A percentile compares a stretch with the other conserved stretches of the same genome.
These are phyloP conservation scores for Pseudachorutes palmiensis DNA, from an alignment of 1,140 invertebrate species.

Conservation along the genomic window DNA sequence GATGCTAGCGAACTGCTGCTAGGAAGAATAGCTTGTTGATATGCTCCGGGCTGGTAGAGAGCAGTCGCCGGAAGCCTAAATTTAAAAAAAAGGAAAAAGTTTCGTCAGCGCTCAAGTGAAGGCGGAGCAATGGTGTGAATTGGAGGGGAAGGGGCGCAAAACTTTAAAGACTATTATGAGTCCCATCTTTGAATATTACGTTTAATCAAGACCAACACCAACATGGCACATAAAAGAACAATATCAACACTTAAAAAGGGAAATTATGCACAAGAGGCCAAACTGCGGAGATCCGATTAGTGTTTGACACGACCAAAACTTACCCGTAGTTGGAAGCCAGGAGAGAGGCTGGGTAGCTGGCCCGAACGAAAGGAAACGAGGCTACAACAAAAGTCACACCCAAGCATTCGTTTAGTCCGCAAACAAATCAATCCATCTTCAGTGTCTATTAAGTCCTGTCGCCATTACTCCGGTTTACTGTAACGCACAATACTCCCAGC, in stretches of 20 bases:
- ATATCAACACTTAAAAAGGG: too few species aligned
- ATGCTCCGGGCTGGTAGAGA: conserved; percentile 13
- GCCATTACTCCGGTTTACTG: too few species aligned
- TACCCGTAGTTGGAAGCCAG: conserved; percentile 61
- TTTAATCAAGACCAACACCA: too few species aligned
- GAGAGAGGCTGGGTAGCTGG: conserved; percentile 60
- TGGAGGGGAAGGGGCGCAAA: not conserved
- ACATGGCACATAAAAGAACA: too few species aligned
- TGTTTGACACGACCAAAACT: conserved; percentile 44
- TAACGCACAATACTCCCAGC: too few species aligned
- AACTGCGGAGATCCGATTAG: not conserved
- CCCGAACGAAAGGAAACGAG: conserved; percentile 56
- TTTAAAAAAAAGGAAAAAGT: not conserved
- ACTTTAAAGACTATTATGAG: not conserved
- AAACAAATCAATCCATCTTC: not conserved
- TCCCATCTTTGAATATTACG: not conserved
- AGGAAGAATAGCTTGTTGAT: not conserved
- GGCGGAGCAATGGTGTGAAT: not conserved
- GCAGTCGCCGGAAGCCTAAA: conserved; percentile 31
- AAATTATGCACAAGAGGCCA: conserved; percentile 1
- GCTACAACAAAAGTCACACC: conserved; percentile 35
- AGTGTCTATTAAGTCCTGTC: too few species aligned
- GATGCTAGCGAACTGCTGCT: conserved; percentile 1
- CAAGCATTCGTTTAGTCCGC: conserved; percentile 5
- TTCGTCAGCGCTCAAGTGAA: not conserved